A percentile compares a stretch with the other conserved stretches of the same genome.
Evolutionary conservation across 2,797 vertebrate species (phyloP).

Genomic region (Acanthornis magna): DNA sequence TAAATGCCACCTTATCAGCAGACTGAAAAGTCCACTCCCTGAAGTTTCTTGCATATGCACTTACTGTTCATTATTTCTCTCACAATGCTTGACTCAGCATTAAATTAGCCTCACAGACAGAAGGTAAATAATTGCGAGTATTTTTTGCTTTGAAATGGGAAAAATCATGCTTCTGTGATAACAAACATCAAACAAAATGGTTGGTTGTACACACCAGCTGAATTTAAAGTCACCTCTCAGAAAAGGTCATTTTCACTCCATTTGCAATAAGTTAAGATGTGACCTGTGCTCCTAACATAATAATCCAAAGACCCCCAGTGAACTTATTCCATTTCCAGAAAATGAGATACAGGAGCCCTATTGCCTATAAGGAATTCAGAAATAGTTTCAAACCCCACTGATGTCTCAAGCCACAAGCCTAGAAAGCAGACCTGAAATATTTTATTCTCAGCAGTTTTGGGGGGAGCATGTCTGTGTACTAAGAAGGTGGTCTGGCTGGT

Average conservation of each 20-base stretch:
- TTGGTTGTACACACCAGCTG: background rate
- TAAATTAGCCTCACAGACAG: background rate
- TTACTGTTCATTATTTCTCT: background rate
- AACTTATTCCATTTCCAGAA: conserved; percentile 3
- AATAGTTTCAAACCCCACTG: background rate
- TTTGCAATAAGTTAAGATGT: background rate
- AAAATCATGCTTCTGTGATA: conserved; percentile 2
- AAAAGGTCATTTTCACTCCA: conserved; percentile 1
- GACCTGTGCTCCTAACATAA: background rate
- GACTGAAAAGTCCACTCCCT: background rate
- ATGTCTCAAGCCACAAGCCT: background rate
- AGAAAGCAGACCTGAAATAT: background rate
- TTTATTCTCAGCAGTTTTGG: background rate
- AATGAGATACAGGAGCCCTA: background rate
- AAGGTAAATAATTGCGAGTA: background rate
- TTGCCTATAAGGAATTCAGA: background rate
- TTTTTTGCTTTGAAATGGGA: conserved; percentile 4
- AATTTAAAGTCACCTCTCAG: background rate
- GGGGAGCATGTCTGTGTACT: background rate
- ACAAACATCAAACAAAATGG: background rate
- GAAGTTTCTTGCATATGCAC: background rate
- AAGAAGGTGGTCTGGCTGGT: background rate
- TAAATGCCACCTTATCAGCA: background rate
- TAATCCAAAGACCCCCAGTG: background rate
- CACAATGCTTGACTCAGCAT: background rate